Evolutionary conservation across 2,797 vertebrate species (phyloP), one percentile per base, ranked within the genome.

Genomic region (Poecilia picta): DNA sequence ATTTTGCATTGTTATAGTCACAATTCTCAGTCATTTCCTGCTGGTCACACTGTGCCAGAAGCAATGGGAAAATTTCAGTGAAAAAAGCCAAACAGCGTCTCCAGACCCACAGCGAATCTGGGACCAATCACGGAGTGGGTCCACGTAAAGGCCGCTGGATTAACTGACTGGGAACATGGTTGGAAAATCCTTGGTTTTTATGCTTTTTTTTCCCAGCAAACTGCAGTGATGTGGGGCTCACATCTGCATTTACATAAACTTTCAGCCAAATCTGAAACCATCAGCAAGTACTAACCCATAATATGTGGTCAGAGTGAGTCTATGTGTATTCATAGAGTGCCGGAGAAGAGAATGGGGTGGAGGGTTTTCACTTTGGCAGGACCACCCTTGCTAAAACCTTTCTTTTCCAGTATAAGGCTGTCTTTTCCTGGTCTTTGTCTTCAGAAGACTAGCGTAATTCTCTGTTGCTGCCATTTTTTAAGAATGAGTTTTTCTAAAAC

Each of bases 211-310:
- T 49, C 6, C n/a, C 87, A 86, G 87, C 80, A 79, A 89, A 84
- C 80, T 86, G 74, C 83, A 91, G 89, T 79, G 89, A 92, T 93
- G 92, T 91, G 85, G 87, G 75, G 83, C 86, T 78, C 73, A 39
- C 91, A 91, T 93, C 89, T 92, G 90, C 93, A 91, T 93, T 89
- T 90, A 89, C 87, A 92, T 91, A 88, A 92, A 91, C 87, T 72
- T 86, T 83, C 83, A 85, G 87, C 88, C 86, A 91, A 92, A 90
- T 90, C 89, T 92, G 92, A 93, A 94, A 90, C 87, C 89, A 87
- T 94, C 91, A 87, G 89, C 90, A 78, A 93, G 90, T 82, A 83
- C 83, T 83, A 94, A 89, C 91, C 93, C 89, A 94, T 89, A 91
- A 93, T 94, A 89, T 91, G 91, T 83, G 92, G 93, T 89, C 23